Evolutionary conservation across 2,888 invertebrate genomes (phyloP), one percentile per base, ranked within the genome.

Genomic region (Poecilus cupreus): DNA sequence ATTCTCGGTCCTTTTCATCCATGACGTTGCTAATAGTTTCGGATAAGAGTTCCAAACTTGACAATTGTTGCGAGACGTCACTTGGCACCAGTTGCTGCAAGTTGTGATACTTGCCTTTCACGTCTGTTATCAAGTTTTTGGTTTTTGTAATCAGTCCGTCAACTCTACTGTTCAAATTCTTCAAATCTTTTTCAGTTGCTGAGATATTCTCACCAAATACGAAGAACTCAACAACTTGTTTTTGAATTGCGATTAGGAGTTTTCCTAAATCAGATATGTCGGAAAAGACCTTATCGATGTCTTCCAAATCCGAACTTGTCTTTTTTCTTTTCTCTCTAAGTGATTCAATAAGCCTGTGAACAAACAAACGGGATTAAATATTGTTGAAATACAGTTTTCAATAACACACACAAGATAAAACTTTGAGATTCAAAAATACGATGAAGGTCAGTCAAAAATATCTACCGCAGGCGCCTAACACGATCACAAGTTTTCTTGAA

Each of bases 1-100:
- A 95, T 88, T 96, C 96, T 88, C 95, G 92, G 87, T 95, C 94
- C 89, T 96, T 96, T 87, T 96, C 96, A 87, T 96, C 97, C 95
- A 97, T 95, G 72, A 93, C 93, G 85, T 94, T 94, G 76, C 93
- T 92, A 80, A 96, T 91, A 83, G 94, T 93, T 89, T 97, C 97
- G 70, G 95, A 93, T 79, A 95, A 91, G 84, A 97, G 90, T 89
- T 97, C 97, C 86, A 97, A 91, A 83, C 94, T 93, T 72, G 96
- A 96, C 84, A 97, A 90, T 90, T 96, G 93, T 89, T 96, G 95
- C 83, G 92, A 92, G 83, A 96, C 92, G 91, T 96, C 96, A 84
- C 94, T 94, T 82, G 96, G 94, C 83, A 93, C 88, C 57, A 91
- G 87, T 84, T 94, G 93, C 86, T 92, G 91, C 84, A 92, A 90